A percentile compares a stretch with the other conserved stretches of the same genome.
These are phyloP conservation scores for Cataglyphis hispanica DNA, from an alignment of 1,140 invertebrate genomes.

Conservation along the genomic window DNA sequence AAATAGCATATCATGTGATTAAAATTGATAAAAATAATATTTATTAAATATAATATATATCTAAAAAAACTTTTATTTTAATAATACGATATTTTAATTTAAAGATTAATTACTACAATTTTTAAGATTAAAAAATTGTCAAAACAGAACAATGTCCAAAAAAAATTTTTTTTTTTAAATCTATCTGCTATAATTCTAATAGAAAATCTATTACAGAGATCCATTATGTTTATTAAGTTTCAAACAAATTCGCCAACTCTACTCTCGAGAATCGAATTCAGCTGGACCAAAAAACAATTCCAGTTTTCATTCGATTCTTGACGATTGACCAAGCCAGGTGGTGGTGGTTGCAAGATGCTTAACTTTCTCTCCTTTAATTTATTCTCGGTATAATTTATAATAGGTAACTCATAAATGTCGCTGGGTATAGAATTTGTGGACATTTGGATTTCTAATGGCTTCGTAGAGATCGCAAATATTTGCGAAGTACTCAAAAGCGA, in stretches of 20 bases:
- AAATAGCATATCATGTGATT: neutral
- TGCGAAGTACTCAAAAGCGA: constrained; percentile 82
- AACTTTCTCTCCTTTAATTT: constrained; percentile 76
- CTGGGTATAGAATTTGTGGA: constrained; percentile 68
- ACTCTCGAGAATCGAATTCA: constrained; percentile 85
- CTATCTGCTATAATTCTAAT: neutral
- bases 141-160: neutral
- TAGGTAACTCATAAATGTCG: constrained; percentile 80
- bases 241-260: constrained; percentile 83
- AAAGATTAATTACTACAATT: neutral
- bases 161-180: neutral
- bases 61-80: neutral
- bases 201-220: neutral
- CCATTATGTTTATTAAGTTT: neutral
- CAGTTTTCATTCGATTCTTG: constrained; percentile 84
- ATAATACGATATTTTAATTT: neutral
- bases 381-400: constrained; percentile 71
- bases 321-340: constrained; percentile 82
- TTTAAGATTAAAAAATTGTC: neutral
- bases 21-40: neutral
- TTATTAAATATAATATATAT: neutral
- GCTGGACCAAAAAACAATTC: constrained; percentile 82
- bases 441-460: constrained; percentile 79
- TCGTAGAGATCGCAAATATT: constrained; percentile 83
- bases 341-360: constrained; percentile 84